These are phyloP conservation scores for Tokudaia muenninki DNA, from an alignment of 2,797 vertebrate genomes.

Conservation along the genomic window DNA sequence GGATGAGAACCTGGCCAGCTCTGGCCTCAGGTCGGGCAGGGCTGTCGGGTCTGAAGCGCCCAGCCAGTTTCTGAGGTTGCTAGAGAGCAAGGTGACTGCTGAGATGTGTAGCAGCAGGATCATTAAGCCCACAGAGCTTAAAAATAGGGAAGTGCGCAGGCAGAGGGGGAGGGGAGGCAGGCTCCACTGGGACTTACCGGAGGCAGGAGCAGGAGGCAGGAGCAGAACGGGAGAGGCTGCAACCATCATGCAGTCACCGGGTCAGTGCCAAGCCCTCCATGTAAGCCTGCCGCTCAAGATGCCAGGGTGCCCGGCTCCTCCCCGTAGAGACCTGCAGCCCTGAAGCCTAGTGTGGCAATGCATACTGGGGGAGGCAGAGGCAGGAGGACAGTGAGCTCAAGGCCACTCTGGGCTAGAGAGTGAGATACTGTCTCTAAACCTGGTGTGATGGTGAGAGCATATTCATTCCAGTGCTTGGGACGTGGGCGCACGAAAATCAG, in stretches of 20 bases:
- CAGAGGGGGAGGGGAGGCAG: background rate
- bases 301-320: background rate
- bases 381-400: background rate
- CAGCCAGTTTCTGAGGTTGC: background rate
- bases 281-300: background rate
- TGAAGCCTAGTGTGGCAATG: background rate
- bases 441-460: background rate
- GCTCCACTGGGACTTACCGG: background rate
- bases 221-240: background rate
- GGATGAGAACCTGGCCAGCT: background rate
- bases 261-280: background rate
- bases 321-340: background rate
- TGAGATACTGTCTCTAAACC: background rate
- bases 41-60: background rate
- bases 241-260: background rate
- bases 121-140: conserved; percentile 72
- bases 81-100: conserved; percentile 54
- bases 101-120: conserved; percentile 7
- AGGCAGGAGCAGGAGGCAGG: background rate
- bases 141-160: conserved; percentile 70
- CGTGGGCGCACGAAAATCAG: background rate
- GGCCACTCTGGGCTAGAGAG: background rate
- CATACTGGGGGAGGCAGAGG: background rate
- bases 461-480: background rate
- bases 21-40: background rate